Conservation (phyloP, 2,113 vertebrate species). For the Quiscalus mexicanus region DNA sequence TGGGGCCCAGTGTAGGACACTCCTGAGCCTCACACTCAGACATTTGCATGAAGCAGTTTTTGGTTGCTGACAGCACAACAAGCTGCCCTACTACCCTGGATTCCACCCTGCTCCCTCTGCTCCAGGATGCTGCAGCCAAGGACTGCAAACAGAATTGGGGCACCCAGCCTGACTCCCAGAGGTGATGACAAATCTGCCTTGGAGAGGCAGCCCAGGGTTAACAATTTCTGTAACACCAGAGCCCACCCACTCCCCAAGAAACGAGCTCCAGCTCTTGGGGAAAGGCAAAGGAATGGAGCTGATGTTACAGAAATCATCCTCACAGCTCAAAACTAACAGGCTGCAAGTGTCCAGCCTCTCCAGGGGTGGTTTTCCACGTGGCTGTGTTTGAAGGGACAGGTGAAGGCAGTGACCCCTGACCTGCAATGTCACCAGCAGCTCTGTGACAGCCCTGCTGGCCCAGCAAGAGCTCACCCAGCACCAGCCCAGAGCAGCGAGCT, state of each 20-base stretch:
- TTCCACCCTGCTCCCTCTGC: not conserved
- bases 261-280: not conserved
- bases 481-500: rapidly evolving
- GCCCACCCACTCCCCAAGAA: not conserved
- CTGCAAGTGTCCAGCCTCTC: not conserved
- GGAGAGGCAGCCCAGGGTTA: not conserved
- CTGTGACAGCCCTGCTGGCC: not conserved
- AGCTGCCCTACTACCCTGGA: not conserved
- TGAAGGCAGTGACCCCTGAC: not conserved
- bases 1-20: not conserved
- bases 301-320: not conserved
- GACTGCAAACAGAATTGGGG: not conserved
- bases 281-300: not conserved
- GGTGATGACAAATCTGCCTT: rapidly evolving
- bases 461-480: not conserved
- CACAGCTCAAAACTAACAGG: rapidly evolving
- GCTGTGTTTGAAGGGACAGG: not conserved
- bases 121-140: not conserved
- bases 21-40: not conserved
- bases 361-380: rapidly evolving
- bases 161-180: not conserved
- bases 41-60: not conserved
- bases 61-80: not conserved
- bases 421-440: not conserved
- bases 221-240: not conserved